These are phyloP conservation scores for Shargacucullia verbasci DNA, from an alignment of 2,888 invertebrate species.

Conservation along the genomic window DNA sequence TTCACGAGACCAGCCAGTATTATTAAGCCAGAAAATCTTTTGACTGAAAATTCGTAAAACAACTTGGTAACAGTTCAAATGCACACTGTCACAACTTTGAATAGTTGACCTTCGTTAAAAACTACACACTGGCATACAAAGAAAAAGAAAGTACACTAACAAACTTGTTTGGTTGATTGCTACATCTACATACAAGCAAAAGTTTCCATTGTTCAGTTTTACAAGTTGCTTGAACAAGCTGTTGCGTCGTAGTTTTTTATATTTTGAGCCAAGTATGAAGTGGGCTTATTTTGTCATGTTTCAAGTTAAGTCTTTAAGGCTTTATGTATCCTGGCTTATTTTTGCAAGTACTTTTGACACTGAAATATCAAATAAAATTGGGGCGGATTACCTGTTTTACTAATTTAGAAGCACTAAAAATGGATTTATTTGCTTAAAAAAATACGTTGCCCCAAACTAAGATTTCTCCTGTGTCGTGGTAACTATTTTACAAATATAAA, in stretches of 20 bases:
- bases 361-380: too few species aligned
- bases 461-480: too few species aligned
- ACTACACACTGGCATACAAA: background rate
- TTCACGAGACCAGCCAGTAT: too few species aligned
- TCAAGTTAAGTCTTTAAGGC: too few species aligned
- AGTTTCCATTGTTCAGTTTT: slow-evolving; percentile 7
- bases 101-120: slow-evolving; percentile 1
- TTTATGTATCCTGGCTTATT: too few species aligned
- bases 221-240: background rate
- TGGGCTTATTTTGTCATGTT: background rate
- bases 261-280: background rate
- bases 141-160: slow-evolving; percentile 5
- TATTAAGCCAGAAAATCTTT: background rate
- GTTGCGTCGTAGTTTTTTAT: background rate
- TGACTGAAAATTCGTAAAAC: background rate
- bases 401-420: too few species aligned
- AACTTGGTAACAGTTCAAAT: background rate
- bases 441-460: too few species aligned
- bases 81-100: background rate
- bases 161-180: slow-evolving; percentile 16
- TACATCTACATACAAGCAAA: background rate
- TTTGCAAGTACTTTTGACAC: too few species aligned
- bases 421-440: too few species aligned
- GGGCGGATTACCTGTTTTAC: too few species aligned
- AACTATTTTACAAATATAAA: too few species aligned